Evolutionary conservation across 2,113 vertebrate genomes (phyloP), one percentile per base, ranked within the genome.

Genomic region (Engraulis encrasicolus): DNA sequence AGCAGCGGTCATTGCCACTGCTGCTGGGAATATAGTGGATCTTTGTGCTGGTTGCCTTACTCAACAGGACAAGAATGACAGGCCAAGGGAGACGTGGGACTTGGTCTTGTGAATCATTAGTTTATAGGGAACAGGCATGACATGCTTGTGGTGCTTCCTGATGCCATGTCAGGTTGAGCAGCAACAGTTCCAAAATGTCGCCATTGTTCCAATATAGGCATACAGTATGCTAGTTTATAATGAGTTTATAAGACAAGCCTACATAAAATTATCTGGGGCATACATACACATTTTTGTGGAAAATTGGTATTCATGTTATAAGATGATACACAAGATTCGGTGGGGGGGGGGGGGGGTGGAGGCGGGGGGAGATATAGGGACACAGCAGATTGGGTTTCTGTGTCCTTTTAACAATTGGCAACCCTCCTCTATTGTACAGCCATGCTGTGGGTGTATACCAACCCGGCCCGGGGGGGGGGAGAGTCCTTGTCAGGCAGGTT

Each of bases 401-500:
- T 31, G 23, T 34, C 6, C 34, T 34, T 74, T 74, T 1, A 14
- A 74, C 66, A 74, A 74, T 15, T 74, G 27, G 37, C 81, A 66
- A 11, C 27, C 66, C 27, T 31, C 58, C n/a, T 31, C 27, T 15
- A 0, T 74, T 34, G 31, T 34, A 14, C 31, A 14, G 66, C 12
- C 31, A 74, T 31, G 31, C 15, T 74, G 66, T 34, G 31, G 40
- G 40, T 17, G 58, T 66, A 34, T n/a, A n/a, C n/a, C n/a, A n/a
- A n/a, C 31, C 66, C 15, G 66, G 34, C 66, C 27, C 27, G 6
- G 54, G 6, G 6, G 7, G 54, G 54, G 66, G 31, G n/a, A 40
- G 54, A 81, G 66, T 82, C 81, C 45, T 54, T 20, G 88, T 83
- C 84, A 1, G 34, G 88, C 92, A 0, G 83, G 94, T 93, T 92